A percentile compares a stretch with the other conserved stretches of the same genome.
Evolutionary conservation across 2,888 invertebrate genomes (phyloP).

Genomic region (Epinotia demarniana): DNA sequence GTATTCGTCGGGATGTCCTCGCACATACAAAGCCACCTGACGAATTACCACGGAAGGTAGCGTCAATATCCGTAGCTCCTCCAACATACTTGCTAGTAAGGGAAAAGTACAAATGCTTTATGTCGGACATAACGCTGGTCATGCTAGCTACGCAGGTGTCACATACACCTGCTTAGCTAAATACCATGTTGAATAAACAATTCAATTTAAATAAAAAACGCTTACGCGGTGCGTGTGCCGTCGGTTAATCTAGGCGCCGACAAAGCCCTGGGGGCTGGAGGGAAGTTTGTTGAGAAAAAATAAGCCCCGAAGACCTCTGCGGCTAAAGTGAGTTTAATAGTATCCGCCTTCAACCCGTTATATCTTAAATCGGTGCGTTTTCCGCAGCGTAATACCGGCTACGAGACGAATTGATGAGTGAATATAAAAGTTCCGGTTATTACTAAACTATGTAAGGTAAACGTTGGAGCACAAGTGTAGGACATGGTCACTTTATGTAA

Average conservation of each 20-base stretch:
- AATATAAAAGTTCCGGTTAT: conserved; percentile 16
- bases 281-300: conserved; percentile 39
- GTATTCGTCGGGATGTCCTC: no score
- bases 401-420: conserved; percentile 15
- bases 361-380: conserved; percentile 41
- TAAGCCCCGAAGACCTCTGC: conserved; percentile 41
- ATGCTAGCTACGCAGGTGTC: no score
- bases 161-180: no score
- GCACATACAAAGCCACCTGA: no score
- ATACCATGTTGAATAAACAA: no score
- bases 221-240: conserved; percentile 37
- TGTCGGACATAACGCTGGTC: no score
- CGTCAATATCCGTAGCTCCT: no score
- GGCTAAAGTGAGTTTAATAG: conserved; percentile 46
- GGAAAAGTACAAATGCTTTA: no score
- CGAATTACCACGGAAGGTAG: no score
- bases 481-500: no score
- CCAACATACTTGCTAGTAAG: no score
- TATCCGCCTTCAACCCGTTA: conserved; percentile 40
- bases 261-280: conserved; percentile 35
- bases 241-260: conserved; percentile 39
- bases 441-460: conserved; percentile 6
- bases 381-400: conserved; percentile 18
- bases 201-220: background rate
- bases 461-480: background rate